Conservation (phyloP, 2,113 vertebrate genomes). For the Pelmatolapia mariae region DNA sequence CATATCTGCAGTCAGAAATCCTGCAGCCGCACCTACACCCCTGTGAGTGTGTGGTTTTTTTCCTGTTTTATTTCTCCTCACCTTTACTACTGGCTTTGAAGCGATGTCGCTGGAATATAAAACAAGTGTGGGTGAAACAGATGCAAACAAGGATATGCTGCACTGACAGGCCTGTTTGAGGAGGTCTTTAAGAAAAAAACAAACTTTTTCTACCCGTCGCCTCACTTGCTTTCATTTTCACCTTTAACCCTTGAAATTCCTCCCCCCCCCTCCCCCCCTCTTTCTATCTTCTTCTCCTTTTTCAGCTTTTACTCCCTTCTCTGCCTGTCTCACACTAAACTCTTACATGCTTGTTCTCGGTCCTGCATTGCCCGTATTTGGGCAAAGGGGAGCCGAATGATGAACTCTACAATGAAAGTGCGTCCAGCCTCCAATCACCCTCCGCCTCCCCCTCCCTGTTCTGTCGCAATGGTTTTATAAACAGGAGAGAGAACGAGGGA, state of each 20-base stretch:
- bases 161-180: neutral
- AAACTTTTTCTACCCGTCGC: neutral
- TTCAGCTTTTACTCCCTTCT: neutral
- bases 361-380: conserved; percentile 61
- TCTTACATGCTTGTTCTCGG: conserved; percentile 7
- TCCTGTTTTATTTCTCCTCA: neutral
- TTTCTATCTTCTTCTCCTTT: neutral
- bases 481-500: neutral
- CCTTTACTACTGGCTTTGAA: neutral
- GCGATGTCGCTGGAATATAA: conserved; percentile 4
- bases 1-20: neutral
- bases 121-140: neutral
- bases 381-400: conserved; percentile 48
- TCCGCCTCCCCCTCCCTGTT: neutral
- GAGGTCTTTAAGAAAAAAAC: neutral
- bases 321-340: neutral
- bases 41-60: neutral
- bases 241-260: conserved; percentile 2
- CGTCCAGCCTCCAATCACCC: neutral
- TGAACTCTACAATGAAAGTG: conserved; percentile 43
- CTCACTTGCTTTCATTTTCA: conserved; percentile 14
- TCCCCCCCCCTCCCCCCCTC: neutral
- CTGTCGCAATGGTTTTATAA: conserved; percentile 36
- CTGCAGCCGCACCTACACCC: neutral
- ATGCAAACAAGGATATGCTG: neutral